These are phyloP conservation scores for Noctua pronuba DNA, from an alignment of 2,888 invertebrate species.

Conservation along the genomic window DNA sequence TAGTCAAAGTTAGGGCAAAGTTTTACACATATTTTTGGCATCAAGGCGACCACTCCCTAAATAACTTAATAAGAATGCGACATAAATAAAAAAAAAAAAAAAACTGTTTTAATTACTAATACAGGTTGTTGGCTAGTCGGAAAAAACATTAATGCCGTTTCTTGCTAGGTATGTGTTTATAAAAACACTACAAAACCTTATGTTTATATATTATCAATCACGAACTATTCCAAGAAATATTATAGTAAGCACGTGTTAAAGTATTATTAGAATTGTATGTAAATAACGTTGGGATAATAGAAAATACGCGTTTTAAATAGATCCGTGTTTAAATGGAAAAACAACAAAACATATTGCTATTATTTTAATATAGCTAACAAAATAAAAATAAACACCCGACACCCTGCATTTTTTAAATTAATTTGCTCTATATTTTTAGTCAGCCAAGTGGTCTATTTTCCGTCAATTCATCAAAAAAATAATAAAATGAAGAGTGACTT, in stretches of 20 bases:
- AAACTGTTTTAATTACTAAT: background rate
- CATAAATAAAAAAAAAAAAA: no score
- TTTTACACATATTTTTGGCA: background rate
- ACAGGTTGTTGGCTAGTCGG: background rate
- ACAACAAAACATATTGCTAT: background rate
- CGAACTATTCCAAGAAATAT: constrained; percentile 27
- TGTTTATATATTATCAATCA: background rate
- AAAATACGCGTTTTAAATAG: background rate
- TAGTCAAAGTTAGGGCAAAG: background rate
- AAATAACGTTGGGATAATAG: background rate
- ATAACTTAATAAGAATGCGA: background rate
- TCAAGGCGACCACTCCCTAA: no score
- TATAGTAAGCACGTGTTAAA: background rate
- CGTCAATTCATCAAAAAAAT: background rate
- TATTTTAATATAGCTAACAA: no score
- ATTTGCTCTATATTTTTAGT: background rate
- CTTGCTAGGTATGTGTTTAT: background rate
- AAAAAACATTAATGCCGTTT: background rate
- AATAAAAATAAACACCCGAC: background rate
- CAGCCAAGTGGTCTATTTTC: background rate
- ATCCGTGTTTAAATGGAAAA: constrained; percentile 1
- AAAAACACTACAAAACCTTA: background rate
- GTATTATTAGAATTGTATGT: constrained; percentile 27
- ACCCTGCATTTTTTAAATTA: background rate
- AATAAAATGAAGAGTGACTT: background rate